Evolutionary conservation across 2,797 vertebrate genomes (phyloP).

Genomic region (Siniperca undulata): DNA sequence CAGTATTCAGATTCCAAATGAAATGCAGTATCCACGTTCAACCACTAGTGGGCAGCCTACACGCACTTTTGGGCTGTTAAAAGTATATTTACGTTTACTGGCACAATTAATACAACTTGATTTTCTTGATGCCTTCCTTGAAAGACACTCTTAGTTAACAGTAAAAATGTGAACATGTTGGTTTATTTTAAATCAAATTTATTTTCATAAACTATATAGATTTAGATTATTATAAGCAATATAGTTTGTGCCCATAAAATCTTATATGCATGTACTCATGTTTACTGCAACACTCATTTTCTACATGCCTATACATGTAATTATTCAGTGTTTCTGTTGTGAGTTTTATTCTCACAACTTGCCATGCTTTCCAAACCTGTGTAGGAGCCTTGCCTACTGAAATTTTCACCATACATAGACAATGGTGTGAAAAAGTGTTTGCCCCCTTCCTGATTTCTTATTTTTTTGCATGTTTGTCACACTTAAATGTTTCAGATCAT

Average conservation of each 20-base stretch:
- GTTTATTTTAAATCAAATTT: background rate
- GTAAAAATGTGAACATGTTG: background rate
- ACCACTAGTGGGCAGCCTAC: constrained; percentile 56
- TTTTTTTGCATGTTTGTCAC: too few relatives aligned
- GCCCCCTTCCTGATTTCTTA: too few relatives aligned
- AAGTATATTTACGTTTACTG: background rate
- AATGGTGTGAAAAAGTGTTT: too few relatives aligned
- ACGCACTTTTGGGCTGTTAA: background rate
- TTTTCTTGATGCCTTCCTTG: background rate
- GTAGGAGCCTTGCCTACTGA: background rate
- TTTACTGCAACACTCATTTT: background rate
- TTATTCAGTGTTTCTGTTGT: background rate
- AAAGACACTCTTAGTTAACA: background rate
- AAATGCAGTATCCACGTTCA: background rate
- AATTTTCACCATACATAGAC: background rate
- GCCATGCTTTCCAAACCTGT: background rate
- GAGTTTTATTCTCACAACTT: background rate
- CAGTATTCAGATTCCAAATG: constrained; percentile 17
- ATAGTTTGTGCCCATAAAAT: background rate
- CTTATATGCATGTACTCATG: background rate
- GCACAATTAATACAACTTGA: background rate
- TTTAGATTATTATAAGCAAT: background rate
- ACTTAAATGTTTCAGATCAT: too few relatives aligned
- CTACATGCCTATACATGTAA: background rate
- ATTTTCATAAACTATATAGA: background rate